A percentile compares a stretch with the other conserved stretches of the same genome.
phyloP scores from a whole-genome alignment of 2,888 invertebrate species.

The Parascotia fuliginaria region DNA sequence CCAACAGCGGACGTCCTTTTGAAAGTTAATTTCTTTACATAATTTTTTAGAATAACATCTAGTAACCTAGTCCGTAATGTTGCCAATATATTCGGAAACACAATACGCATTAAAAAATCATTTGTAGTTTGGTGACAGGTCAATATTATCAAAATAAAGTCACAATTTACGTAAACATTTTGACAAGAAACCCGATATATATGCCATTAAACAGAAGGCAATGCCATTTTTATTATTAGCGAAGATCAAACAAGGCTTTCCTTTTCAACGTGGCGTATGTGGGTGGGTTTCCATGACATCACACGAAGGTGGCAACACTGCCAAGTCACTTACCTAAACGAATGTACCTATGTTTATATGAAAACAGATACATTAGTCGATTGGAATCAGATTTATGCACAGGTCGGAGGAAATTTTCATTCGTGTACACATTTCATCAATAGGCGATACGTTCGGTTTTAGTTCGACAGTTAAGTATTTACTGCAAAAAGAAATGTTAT shows the following conservation, averaged over 20 bases:
- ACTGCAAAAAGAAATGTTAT: too few species aligned
- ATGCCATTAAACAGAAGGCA: neutral
- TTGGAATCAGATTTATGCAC: conserved; percentile 12
- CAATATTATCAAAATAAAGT: too few species aligned
- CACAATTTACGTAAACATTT: neutral
- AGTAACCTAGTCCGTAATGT: too few species aligned
- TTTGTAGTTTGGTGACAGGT: too few species aligned
- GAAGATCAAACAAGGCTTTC: neutral
- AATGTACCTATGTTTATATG: neutral
- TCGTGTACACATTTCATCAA: neutral
- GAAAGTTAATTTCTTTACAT: too few species aligned
- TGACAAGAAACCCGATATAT: neutral
- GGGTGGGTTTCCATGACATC: neutral
- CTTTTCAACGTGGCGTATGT: neutral
- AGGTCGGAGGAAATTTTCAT: neutral
- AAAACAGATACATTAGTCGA: conserved; percentile 23
- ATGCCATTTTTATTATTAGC: neutral
- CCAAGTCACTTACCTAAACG: conserved; percentile 10
- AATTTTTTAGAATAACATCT: too few species aligned
- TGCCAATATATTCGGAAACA: too few species aligned
- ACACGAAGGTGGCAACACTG: neutral
- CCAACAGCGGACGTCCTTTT: too few species aligned
- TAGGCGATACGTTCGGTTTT: neutral
- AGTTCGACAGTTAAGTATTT: too few species aligned
- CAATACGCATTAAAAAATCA: too few species aligned